phyloP scores from a whole-genome alignment of 1,140 invertebrate genomes.

The Portunus trituberculatus region DNA sequence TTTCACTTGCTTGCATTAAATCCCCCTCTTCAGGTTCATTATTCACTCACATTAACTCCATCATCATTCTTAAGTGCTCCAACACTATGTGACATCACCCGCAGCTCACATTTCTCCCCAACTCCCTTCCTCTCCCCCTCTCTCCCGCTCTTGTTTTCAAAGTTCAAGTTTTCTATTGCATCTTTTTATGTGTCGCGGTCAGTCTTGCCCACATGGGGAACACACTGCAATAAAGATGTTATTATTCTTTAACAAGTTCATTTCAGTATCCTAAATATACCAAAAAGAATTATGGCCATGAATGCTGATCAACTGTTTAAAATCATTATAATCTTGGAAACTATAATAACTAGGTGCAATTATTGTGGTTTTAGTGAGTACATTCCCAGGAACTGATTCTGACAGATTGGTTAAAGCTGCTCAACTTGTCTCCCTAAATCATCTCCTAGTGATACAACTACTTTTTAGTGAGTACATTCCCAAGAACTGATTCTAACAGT shows the following conservation, averaged over 20 bases:
- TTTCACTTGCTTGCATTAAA: slow-evolving; percentile 16
- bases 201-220: slow-evolving; percentile 72
- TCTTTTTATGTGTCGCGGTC: slow-evolving; percentile 74
- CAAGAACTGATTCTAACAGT: too few species aligned
- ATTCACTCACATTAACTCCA: not conserved
- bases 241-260: slow-evolving; percentile 64
- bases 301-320: too few species aligned
- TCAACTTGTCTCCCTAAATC: too few species aligned
- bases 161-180: slow-evolving; percentile 72
- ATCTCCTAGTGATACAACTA: too few species aligned
- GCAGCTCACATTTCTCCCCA: not conserved
- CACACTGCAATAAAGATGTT: slow-evolving; percentile 76
- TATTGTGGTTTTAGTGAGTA: too few species aligned
- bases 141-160: slow-evolving; percentile 48
- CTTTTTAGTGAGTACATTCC: too few species aligned
- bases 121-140: not conserved
- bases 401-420: too few species aligned
- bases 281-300: not conserved
- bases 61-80: not conserved
- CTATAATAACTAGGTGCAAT: too few species aligned
- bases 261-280: slow-evolving; percentile 36
- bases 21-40: not conserved
- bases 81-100: slow-evolving; percentile 3
- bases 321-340: too few species aligned
- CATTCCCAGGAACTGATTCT: too few species aligned